A percentile compares a stretch with the other conserved stretches of the same genome.
Evolutionary conservation across 2,797 vertebrate genomes (phyloP).

Genomic region (Moxostoma hubbsi): DNA sequence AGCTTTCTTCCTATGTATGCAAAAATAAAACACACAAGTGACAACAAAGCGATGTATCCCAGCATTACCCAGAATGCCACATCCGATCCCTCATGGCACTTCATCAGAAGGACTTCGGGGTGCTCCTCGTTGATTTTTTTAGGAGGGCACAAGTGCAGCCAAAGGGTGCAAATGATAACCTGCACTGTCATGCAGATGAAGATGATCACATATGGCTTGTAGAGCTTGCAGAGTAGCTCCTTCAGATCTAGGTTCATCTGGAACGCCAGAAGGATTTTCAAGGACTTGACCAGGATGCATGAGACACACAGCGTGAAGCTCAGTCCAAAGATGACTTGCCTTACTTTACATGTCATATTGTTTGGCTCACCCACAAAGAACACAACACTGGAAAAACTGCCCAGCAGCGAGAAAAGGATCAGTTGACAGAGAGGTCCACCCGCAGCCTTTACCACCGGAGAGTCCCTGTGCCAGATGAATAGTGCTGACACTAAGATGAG

Average conservation of each 20-base stretch:
- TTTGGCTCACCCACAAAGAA: conserved; percentile 85
- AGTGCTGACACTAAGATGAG: conserved; percentile 77
- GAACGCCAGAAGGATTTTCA: conserved; percentile 90
- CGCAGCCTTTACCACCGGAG: conserved; percentile 84
- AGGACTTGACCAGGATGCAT: conserved; percentile 88
- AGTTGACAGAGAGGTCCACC: conserved; percentile 83
- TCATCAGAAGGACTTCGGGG: conserved; percentile 74
- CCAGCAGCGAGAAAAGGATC: conserved; percentile 84
- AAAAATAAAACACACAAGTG: conserved; percentile 85
- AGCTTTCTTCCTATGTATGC: conserved; percentile 89
- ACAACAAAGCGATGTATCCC: conserved; percentile 82
- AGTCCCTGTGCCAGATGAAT: conserved; percentile 81
- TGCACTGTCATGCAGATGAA: conserved; percentile 79
- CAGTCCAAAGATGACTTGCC: conserved; percentile 84
- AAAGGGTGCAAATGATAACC: conserved; percentile 77
- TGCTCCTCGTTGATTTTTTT: conserved; percentile 62
- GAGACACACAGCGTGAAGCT: conserved; percentile 88
- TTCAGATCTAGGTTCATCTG: conserved; percentile 83
- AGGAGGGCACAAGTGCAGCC: conserved; percentile 82
- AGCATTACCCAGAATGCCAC: conserved; percentile 85
- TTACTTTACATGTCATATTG: conserved; percentile 78
- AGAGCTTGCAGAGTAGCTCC: conserved; percentile 74
- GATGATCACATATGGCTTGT: conserved; percentile 77
- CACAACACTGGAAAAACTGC: conserved; percentile 80
- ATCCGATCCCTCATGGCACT: conserved; percentile 84